Percentiles rank a stretch among this genome's conserved stretches.
phyloP scores from a whole-genome alignment of 2,888 invertebrate species.

The Pseudococcus longispinus region DNA sequence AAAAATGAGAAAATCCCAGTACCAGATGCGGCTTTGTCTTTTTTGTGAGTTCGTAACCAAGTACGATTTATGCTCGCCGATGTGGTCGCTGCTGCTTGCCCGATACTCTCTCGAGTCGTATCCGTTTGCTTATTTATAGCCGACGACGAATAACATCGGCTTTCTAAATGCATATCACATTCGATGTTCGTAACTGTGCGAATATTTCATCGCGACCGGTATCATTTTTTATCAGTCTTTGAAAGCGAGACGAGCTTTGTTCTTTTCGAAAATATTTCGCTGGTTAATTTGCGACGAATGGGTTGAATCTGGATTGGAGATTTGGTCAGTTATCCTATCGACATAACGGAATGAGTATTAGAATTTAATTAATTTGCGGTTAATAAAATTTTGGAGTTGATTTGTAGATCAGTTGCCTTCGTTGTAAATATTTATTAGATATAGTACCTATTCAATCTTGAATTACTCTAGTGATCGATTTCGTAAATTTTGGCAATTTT shows the following conservation, averaged over 20 bases:
- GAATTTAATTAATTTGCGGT: no score
- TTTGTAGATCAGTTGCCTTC: no score
- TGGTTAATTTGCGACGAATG: background rate
- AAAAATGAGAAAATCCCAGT: background rate
- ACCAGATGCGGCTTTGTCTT: background rate
- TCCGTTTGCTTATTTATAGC: slow-evolving; percentile 20
- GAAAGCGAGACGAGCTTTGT: background rate
- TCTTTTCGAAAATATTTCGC: background rate
- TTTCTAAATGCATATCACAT: slow-evolving; percentile 43
- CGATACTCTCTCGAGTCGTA: background rate
- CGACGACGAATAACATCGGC: slow-evolving; percentile 33
- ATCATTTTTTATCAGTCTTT: background rate
- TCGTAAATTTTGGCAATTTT: no score
- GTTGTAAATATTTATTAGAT: no score
- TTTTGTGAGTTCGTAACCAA: background rate
- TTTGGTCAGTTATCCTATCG: no score
- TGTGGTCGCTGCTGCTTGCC: background rate
- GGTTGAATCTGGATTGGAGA: background rate
- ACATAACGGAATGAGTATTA: no score
- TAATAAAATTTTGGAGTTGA: no score
- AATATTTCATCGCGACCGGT: background rate
- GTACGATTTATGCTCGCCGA: background rate
- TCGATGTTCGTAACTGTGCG: background rate
- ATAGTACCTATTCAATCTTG: no score
- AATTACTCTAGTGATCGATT: no score